A percentile compares a stretch with the other conserved stretches of the same genome.
Conservation (phyloP, 64 coral and sea anemone species). For the Actinia tenebrosa region DNA sequence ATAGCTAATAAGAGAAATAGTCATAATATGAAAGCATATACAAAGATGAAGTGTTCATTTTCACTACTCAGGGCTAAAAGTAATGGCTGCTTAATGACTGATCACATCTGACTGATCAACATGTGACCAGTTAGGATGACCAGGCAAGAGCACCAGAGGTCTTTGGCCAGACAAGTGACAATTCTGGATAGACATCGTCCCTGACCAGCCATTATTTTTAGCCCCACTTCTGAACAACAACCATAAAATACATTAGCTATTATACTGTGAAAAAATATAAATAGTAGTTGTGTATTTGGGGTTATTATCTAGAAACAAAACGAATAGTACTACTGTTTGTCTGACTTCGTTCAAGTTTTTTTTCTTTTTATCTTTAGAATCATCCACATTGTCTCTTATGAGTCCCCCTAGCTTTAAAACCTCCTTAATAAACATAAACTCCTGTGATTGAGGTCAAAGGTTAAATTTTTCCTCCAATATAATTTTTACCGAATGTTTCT, state of each 20-base stretch:
- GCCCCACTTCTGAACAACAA: not conserved
- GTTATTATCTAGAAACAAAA: not conserved
- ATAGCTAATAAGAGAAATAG: not conserved
- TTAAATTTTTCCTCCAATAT: not conserved
- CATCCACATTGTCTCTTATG: not conserved
- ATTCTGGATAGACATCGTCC: too few relatives aligned
- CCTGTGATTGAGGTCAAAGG: not conserved
- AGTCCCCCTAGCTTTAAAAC: not conserved
- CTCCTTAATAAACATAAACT: not conserved
- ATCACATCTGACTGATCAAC: too few relatives aligned
- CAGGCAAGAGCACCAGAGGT: too few relatives aligned
- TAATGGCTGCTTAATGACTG: too few relatives aligned
- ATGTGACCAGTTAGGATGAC: too few relatives aligned
- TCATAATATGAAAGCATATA: not conserved
- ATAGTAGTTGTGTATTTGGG: not conserved
- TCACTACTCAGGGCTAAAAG: not conserved
- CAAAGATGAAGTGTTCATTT: not conserved
- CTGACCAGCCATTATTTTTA: too few relatives aligned
- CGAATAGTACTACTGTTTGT: not conserved
- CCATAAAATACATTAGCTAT: not conserved
- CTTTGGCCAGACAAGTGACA: too few relatives aligned
- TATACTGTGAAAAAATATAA: conserved; percentile 3
- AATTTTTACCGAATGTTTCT: not conserved
- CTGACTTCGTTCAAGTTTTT: not conserved
- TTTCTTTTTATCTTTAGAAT: not conserved